Evolutionary conservation across 92 coral and sea anemone genomes (phyloP), one percentile per base, ranked within the genome.

Genomic region (Actinostola sp.): DNA sequence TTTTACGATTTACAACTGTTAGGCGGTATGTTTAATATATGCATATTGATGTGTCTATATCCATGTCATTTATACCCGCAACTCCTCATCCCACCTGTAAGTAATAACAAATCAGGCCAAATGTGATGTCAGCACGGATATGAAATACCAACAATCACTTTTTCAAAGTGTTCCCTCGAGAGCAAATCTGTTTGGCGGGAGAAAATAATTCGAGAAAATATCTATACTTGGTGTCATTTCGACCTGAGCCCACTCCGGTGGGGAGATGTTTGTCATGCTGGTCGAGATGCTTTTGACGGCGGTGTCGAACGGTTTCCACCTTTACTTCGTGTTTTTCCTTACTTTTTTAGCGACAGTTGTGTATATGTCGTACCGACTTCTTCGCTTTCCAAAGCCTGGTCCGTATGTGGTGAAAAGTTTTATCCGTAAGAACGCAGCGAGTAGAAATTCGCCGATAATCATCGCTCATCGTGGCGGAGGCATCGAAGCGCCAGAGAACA

Each of bases 401-500:
- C 97, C 92, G n/a, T 90, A 90, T 80, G 84, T 82, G 16, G 92
- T 90, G 48, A 90, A 85, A 83, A 83, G 86, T 24, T 90, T 90
- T 76, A 83, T 90, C 33, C 78, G 85, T 53, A 77, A 83, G 23
- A 84, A 89, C 49, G 77, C 82, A 32, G 62, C 63, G 42, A 63
- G 49, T 29, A 79, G 92, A 77, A 77, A 82, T 82, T 84, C 84
- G 42, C 88, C 86, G 0, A 64, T 93, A 0, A 75, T 93, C 26
- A 80, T 93, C 45, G 98, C 81, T 19, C 98, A 93, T 57, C 77
- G 98, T 57, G 98, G 98, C 9, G 84, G 91, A 13, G 86, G 67
- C 31, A 30, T 76, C 4, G 97, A 91, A 44, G 98, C 97, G 0
- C 98, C 98, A 0, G 98, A 93, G 61, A 93, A 93, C 61, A 93